These are phyloP conservation scores for Gobionotothen gibberifrons DNA, from an alignment of 2,797 vertebrate species.

Conservation along the genomic window DNA sequence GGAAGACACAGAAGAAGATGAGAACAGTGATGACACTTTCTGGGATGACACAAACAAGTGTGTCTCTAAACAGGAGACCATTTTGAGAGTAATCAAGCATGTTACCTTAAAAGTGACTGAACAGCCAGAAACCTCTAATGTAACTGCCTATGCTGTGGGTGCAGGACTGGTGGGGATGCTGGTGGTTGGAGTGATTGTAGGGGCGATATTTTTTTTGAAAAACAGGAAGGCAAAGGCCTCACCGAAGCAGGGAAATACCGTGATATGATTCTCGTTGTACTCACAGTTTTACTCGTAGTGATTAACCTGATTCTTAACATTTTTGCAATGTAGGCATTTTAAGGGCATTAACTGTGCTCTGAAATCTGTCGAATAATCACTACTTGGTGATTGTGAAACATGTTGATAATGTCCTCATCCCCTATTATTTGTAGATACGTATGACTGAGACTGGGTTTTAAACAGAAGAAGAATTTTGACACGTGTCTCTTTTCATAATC, in stretches of 20 bases:
- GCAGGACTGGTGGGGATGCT: slow-evolving; percentile 49
- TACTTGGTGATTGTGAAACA: neutral
- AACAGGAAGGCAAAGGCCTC: slow-evolving; percentile 42
- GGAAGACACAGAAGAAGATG: neutral
- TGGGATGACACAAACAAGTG: slow-evolving; percentile 49
- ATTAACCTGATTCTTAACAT: slow-evolving; percentile 10
- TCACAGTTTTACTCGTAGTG: slow-evolving; percentile 21
- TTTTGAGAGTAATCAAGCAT: neutral
- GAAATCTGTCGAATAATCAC: slow-evolving; percentile 10
- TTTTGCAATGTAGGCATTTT: slow-evolving; percentile 10
- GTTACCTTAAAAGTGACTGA: neutral
- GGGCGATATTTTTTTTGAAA: slow-evolving; percentile 2
- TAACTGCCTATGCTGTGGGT: slow-evolving; percentile 10
- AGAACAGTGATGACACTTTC: rapidly evolving
- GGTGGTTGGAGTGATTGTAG: slow-evolving; percentile 32
- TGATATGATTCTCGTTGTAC: slow-evolving; percentile 24
- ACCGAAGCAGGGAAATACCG: neutral
- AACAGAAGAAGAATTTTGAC: neutral
- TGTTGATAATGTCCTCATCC: neutral
- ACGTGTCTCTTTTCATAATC: neutral
- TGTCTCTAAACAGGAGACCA: slow-evolving; percentile 65
- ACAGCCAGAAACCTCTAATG: rapidly evolving
- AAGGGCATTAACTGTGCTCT: neutral
- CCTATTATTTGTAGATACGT: neutral
- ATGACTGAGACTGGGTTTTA: neutral